Percentiles rank a stretch among this genome's conserved stretches.
Conservation (phyloP, 2,797 vertebrate genomes). For the Gadopsis bispinosus region DNA sequence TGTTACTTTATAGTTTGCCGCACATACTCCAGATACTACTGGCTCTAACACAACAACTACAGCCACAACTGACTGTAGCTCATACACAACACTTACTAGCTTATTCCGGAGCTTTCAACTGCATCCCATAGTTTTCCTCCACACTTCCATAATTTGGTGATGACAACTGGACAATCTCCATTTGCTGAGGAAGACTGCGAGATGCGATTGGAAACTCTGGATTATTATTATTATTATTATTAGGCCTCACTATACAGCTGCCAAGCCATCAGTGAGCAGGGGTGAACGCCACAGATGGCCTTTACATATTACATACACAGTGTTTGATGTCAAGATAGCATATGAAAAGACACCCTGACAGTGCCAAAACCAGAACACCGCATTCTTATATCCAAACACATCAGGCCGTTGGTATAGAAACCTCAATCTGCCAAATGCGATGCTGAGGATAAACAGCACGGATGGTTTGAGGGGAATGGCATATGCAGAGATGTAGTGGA, state of each 20-base stretch:
- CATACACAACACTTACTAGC: background rate
- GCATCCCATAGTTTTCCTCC: background rate
- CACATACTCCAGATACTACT: background rate
- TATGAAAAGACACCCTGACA: conserved; percentile 68
- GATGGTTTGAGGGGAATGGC: conserved; percentile 63
- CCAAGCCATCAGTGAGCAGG: conserved; percentile 72
- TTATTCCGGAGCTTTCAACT: background rate
- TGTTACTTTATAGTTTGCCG: background rate
- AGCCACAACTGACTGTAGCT: background rate
- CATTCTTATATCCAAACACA: conserved; percentile 78
- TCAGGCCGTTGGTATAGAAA: conserved; percentile 73
- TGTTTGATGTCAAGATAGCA: conserved; percentile 75
- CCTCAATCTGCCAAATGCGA: conserved; percentile 71
- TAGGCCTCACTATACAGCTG: conserved; percentile 55
- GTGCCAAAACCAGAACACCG: conserved; percentile 79
- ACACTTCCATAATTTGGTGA: background rate
- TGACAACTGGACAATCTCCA: background rate
- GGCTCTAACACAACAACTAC: background rate
- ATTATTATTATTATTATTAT: conserved; percentile 13
- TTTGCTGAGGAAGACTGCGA: background rate
- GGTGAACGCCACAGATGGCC: conserved; percentile 66
- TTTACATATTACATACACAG: conserved; percentile 64
- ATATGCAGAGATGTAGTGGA: conserved; percentile 39
- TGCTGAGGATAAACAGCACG: conserved; percentile 76
- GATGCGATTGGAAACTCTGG: background rate